These are phyloP conservation scores for Platyura marginata DNA, from an alignment of 1,140 invertebrate genomes.

Conservation along the genomic window DNA sequence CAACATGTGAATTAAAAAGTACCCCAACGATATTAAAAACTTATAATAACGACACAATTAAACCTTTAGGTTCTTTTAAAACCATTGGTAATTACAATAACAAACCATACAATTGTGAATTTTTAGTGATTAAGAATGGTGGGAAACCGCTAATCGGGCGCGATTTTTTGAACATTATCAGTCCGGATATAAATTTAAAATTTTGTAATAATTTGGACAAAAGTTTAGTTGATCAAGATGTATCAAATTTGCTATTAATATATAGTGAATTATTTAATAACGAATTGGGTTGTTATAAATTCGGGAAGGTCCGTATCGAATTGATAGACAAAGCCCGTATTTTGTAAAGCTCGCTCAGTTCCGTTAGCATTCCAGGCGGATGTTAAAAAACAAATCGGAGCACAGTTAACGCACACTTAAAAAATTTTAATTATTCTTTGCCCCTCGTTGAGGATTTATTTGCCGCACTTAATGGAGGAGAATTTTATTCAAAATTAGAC, in stretches of 20 bases:
- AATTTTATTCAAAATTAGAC: slow-evolving; percentile 20
- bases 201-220: neutral
- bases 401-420: slow-evolving; percentile 19
- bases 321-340: neutral
- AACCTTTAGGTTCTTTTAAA: neutral
- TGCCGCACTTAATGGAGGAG: slow-evolving; percentile 10
- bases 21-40: neutral
- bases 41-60: neutral
- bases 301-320: neutral
- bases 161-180: neutral
- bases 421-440: slow-evolving; percentile 19
- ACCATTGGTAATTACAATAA: neutral
- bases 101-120: neutral
- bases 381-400: slow-evolving; percentile 10
- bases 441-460: slow-evolving; percentile 19
- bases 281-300: neutral
- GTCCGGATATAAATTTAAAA: neutral
- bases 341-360: slow-evolving; percentile 4
- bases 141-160: neutral
- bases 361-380: slow-evolving; percentile 4
- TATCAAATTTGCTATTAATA: neutral
- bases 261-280: neutral
- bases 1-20: neutral
- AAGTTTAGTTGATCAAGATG: neutral
- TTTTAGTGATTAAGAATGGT: neutral